phyloP scores from a whole-genome alignment of 2,888 invertebrate species.

The Ephialtes manifestator region DNA sequence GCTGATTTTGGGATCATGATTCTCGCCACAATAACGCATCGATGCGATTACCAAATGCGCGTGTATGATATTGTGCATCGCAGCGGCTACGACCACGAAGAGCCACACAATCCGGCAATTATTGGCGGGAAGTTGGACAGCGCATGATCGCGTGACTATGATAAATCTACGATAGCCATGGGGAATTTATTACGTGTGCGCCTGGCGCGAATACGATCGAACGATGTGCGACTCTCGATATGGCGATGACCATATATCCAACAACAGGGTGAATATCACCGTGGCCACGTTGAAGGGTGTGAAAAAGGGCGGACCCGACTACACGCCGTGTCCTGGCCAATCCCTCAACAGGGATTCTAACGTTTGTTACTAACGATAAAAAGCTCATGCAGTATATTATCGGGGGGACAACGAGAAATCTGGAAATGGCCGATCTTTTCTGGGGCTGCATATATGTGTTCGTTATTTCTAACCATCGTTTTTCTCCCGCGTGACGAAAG shows the following conservation, averaged over 20 bases:
- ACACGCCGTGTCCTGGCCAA: conserved; percentile 37
- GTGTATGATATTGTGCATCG: not conserved
- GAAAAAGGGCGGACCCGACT: conserved; percentile 62
- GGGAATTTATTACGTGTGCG: conserved; percentile 57
- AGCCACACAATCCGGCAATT: conserved; percentile 80
- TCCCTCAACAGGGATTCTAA: conserved; percentile 35
- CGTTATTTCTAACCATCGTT: conserved; percentile 45
- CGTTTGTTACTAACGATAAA: conserved; percentile 52
- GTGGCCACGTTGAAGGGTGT: conserved; percentile 63
- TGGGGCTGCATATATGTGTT: conserved; percentile 37
- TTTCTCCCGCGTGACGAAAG: conserved; percentile 50
- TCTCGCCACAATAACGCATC: not conserved
- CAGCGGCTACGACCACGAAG: not conserved
- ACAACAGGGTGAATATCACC: conserved; percentile 43
- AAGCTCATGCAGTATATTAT: conserved; percentile 56
- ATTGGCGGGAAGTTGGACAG: conserved; percentile 71
- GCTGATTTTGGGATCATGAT: not conserved
- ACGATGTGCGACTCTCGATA: conserved; percentile 65
- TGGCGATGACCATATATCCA: conserved; percentile 42
- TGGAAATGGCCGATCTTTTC: conserved; percentile 51
- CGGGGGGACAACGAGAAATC: conserved; percentile 42
- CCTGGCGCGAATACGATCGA: conserved; percentile 80
- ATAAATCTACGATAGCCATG: conserved; percentile 79
- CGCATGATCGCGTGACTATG: conserved; percentile 82
- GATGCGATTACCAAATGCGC: not conserved